Base-by-base conservation (phyloP, 2,888 invertebrate species). In the Orchesellides sinensis region DNA sequence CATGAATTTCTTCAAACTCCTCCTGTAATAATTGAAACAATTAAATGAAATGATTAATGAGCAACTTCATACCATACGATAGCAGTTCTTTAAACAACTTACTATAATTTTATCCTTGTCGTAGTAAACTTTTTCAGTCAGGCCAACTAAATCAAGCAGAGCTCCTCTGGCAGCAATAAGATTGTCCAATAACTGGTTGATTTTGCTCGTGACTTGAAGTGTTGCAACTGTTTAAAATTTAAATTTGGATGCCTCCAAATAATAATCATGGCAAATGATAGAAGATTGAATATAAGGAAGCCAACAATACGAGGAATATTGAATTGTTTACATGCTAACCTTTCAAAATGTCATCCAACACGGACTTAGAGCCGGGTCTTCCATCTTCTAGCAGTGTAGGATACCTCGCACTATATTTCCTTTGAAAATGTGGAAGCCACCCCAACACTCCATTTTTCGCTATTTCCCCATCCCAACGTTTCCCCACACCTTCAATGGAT, bases 1-100 rank as follows among this genome's bases (percentile, higher is more conserved):
- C 68, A 45, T 83, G 63, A 10, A 69, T 21, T 4, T 45, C 1
- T n/a, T 73, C 79, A 17, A 83, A 66, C 8, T 72, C 77, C 5
- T 59, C 19, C 82, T 82, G 35, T 4, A 49, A 17, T n/a, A 40
- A n/a, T n/a, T n/a, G n/a, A n/a, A n/a, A n/a, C n/a, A n/a, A n/a
- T n/a, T n/a, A n/a, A n/a, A n/a, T n/a, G 14, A n/a, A 68, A 17
- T 6, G 21, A 3, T 12, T 27, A 54, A 56, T 47, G 14, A 0
- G 40, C 23, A 6, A 17, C 12, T 17, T 40, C 12, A 63, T 19
- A 8, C 65, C 32, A n/a, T 23, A 8, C 27, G 23, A 49, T n/a
- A 5, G 32, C 17, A 32, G 17, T 68, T 45, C 25, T 66, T 25
- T 12, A 10, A 49, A 40, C 19, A 21, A 61, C 66, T 66, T 68